Base-by-base conservation (phyloP, 2,797 vertebrate species). In the Benthosema pterotum region DNA sequence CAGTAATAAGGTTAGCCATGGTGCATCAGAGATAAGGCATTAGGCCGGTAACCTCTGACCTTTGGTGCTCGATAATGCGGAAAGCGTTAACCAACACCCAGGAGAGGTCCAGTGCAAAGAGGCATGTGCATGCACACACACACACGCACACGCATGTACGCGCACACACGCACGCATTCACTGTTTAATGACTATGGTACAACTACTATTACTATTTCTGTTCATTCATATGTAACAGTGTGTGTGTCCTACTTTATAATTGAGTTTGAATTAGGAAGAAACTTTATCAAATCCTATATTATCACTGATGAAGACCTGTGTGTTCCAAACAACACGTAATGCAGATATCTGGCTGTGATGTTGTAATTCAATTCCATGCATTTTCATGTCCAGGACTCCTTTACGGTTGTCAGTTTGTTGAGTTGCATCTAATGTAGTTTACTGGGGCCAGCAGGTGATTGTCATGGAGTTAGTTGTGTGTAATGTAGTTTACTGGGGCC, bases 21-120 rank as follows among this genome's bases (percentile, higher is more conserved):
- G 79, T 86, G 90, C 89, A 91, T 92, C 80, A 78, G 79, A 87
- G 91, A 92, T 93, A 89, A 92, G 87, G 90, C 85, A 89, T 91
- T 90, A 90, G 79, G 87, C 77, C 84, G 78, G 82, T 88, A 84
- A 88, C 84, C 88, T 85, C 57, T 82, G 82, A 89, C 87, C 85
- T 84, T 76, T 77, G 70, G 42, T 72, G 73, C 77, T 77, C 77
- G 83, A 88, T 84, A 87, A 88, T 85, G 83, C 66, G 65, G 83
- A 86, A 82, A 82, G 54, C 42, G 28, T 69, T 83, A 78, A 69
- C 83, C 78, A 80, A 86, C 83, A 87, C 83, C 78, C 82, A 57
- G 74, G 80, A 87, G 82, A 71, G 76, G 72, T 71, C 65, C 38
- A 68, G 73, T 84, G 32, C 77, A 76, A 79, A 81, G 84, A 87